phyloP scores from a whole-genome alignment of 2,888 invertebrate species.

The Oxytorus armatus region DNA sequence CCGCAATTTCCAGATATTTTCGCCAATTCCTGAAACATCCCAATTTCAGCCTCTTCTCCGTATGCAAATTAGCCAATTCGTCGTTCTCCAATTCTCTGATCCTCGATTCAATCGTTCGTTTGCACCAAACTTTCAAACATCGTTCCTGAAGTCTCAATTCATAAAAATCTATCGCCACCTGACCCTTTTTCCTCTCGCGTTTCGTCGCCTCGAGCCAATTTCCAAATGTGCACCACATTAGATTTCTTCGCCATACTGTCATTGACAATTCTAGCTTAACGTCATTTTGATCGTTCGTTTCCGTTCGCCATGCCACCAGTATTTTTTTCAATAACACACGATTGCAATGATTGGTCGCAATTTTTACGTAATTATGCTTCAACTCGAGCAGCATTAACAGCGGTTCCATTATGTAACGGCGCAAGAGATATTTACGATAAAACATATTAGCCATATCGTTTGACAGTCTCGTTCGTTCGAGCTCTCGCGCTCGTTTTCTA shows the following conservation, averaged over 20 bases:
- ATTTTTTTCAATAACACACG: conserved; percentile 85
- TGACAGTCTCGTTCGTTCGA: conserved; percentile 73
- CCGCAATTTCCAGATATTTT: conserved; percentile 74
- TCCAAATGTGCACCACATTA: conserved; percentile 72
- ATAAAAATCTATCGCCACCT: conserved; percentile 90
- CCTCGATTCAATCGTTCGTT: conserved; percentile 84
- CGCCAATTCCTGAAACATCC: conserved; percentile 77
- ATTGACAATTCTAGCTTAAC: conserved; percentile 72
- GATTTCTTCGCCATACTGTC: conserved; percentile 73
- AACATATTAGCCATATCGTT: conserved; percentile 76
- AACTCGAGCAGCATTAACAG: conserved; percentile 74
- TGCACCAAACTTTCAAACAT: conserved; percentile 86
- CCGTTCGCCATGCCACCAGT: conserved; percentile 85
- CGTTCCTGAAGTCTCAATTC: conserved; percentile 87
- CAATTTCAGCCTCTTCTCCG: conserved; percentile 70
- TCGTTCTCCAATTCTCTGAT: conserved; percentile 74
- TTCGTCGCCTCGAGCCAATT: conserved; percentile 73
- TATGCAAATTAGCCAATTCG: conserved; percentile 70
- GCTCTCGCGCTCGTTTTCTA: conserved; percentile 71
- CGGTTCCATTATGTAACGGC: conserved; percentile 76
- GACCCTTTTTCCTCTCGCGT: conserved; percentile 85
- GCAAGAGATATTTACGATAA: conserved; percentile 76
- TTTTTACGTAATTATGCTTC: conserved; percentile 75
- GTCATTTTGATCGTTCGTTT: conserved; percentile 75
- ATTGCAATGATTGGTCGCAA: conserved; percentile 86